Evolutionary conservation across 2,888 invertebrate species (phyloP).

Genomic region (Rhogogaster chlorosoma): DNA sequence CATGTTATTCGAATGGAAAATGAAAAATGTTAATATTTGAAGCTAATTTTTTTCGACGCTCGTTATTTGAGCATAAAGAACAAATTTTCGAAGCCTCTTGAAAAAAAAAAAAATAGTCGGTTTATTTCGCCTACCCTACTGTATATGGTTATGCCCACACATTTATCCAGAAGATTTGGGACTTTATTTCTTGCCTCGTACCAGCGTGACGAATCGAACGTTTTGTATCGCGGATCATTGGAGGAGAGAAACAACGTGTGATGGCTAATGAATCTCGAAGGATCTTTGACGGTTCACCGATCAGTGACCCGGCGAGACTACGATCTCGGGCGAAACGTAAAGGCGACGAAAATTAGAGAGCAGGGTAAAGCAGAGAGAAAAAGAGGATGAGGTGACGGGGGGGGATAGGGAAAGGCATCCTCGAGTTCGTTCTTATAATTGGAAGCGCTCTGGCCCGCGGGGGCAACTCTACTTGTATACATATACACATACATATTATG

Average conservation of each 20-base stretch:
- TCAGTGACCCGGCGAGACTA: neutral
- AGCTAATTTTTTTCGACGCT: no score
- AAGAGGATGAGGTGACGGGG: neutral
- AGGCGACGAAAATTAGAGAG: conserved; percentile 60
- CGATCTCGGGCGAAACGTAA: neutral
- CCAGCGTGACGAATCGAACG: neutral
- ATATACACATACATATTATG: conserved; percentile 53
- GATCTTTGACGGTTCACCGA: conserved; percentile 34
- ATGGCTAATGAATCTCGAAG: conserved; percentile 27
- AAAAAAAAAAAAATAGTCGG: no score
- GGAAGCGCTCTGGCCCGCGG: conserved; percentile 62
- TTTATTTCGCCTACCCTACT: no score
- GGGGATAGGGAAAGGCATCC: conserved; percentile 36
- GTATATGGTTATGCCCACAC: no score
- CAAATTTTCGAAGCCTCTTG: no score
- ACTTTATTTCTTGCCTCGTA: neutral
- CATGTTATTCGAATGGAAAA: no score
- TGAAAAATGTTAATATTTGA: no score
- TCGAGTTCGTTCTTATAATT: conserved; percentile 66
- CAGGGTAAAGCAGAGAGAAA: conserved; percentile 39
- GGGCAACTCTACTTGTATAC: conserved; percentile 61
- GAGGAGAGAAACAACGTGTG: conserved; percentile 11
- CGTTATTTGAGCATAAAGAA: no score
- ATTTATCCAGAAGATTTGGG: neutral
- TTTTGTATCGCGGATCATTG: conserved; percentile 18